Conservation (phyloP, 2,888 invertebrate genomes). For the Anthrax anthrax region DNA sequence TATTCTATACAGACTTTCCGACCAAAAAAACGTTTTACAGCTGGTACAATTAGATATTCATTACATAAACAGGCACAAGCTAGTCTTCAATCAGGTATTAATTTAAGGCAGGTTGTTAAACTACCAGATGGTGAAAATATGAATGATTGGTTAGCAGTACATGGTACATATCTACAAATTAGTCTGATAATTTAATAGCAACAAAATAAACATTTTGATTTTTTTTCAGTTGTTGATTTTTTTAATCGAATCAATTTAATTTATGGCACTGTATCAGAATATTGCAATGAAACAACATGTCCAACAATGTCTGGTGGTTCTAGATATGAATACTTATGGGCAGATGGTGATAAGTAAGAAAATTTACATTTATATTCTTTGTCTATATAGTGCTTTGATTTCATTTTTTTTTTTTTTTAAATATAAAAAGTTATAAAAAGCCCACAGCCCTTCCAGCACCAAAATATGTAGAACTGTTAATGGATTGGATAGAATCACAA, state of each 20-base stretch:
- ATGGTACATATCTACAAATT: constrained; percentile 44
- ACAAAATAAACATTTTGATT: neutral
- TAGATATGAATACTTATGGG: constrained; percentile 83
- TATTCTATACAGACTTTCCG: constrained; percentile 51
- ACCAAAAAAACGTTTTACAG: constrained; percentile 75
- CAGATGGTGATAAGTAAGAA: constrained; percentile 54
- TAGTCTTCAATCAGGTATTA: constrained; percentile 76
- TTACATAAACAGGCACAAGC: constrained; percentile 85
- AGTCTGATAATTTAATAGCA: neutral
- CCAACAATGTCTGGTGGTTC: constrained; percentile 85
- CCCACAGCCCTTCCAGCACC: constrained; percentile 71
- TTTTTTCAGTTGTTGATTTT: constrained; percentile 70
- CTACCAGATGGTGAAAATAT: constrained; percentile 70
- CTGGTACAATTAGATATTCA: constrained; percentile 74
- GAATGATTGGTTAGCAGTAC: constrained; percentile 87
- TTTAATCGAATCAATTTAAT: constrained; percentile 87
- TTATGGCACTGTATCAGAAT: constrained; percentile 77
- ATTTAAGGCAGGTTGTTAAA: constrained; percentile 65
- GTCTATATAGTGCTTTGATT: neutral
- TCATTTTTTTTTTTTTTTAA: neutral
- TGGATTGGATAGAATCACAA: constrained; percentile 86
- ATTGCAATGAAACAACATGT: constrained; percentile 68
- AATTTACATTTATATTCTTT: neutral
- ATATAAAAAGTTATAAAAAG: constrained; percentile 43
- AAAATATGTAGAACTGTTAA: constrained; percentile 65